Percentiles rank a stretch among this genome's conserved stretches.
These are phyloP conservation scores for Papilio elwesi DNA, from an alignment of 2,888 invertebrate genomes.

Conservation along the genomic window DNA sequence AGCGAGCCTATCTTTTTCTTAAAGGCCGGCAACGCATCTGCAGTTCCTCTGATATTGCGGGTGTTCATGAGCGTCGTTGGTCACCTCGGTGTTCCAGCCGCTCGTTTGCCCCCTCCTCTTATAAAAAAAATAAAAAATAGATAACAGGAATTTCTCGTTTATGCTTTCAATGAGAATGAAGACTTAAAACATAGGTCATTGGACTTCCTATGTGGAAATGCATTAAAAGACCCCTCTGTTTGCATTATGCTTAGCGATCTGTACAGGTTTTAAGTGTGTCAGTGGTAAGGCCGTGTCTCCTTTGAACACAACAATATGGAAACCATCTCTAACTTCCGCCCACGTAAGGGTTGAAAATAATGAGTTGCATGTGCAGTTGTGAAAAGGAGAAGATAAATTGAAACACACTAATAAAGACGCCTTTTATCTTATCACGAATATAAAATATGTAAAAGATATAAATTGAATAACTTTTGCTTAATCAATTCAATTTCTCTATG, in stretches of 20 bases:
- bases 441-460: no score
- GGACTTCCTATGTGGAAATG: conserved; percentile 24
- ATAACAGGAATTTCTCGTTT: no score
- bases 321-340: conserved; percentile 15
- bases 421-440: neutral
- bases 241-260: conserved; percentile 31
- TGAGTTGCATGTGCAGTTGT: conserved; percentile 11
- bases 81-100: no score
- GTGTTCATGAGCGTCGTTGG: no score
- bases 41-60: no score
- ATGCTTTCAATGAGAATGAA: neutral
- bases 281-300: conserved; percentile 15
- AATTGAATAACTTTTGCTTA: no score
- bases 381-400: conserved; percentile 1
- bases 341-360: conserved; percentile 30
- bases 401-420: neutral
- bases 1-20: no score
- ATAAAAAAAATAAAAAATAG: no score
- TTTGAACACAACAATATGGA: conserved; percentile 27
- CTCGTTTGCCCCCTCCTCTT: no score
- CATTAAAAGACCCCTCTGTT: conserved; percentile 39
- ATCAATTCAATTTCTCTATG: no score
- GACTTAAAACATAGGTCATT: conserved; percentile 3
- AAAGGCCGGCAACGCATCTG: no score
- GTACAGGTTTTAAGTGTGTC: conserved; percentile 33